Base-by-base conservation (phyloP, 2,113 vertebrate genomes). In the Syngnathus scovelli region DNA sequence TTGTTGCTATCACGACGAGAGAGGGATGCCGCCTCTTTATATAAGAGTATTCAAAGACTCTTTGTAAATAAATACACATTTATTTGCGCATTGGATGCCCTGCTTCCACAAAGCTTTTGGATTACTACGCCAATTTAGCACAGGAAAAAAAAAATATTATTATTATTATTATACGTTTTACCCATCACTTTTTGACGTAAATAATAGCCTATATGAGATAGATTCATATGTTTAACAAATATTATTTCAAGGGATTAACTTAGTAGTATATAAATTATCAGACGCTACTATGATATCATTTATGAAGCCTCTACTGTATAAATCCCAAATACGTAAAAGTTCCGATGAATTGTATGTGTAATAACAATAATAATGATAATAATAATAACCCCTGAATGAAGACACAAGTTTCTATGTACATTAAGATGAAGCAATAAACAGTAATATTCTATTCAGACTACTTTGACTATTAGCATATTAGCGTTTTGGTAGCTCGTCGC, bases 371-470 rank as follows among this genome's bases (percentile, higher is more conserved):
- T 58, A 36, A 56, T 56, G 6, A 36, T 37, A 77, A 55, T 69
- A 78, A 80, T 54, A 18, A 16, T 60, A 74, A 71, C 67, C 83
- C 84, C 69, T 23, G 19, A 64, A 78, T 77, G 70, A 72, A 77
- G 55, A 74, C 82, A 76, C 82, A 76, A 3, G 68, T 77, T 78
- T 84, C 56, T 83, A 79, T 83, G 81, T 88, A 83, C 78, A 72
- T 83, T 74, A 83, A 75, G 82, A 85, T 71, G 86, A 86, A 87
- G 88, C 88, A 89, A 89, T 89, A 88, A 85, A 85, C 80, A 79
- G 78, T 74, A 68, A 75, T 77, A 79, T 69, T 68, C 58, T 76
- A 75, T 78, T 64, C 44, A 79, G 70, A 75, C 62, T 67, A 79
- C 71, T 69, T 84, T 68, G 49, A 71, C 70, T 75, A 80, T 76